A percentile compares a stretch with the other conserved stretches of the same genome.
Evolutionary conservation across 2,797 vertebrate genomes (phyloP).

Genomic region (Dicrostonyx torquatus): DNA sequence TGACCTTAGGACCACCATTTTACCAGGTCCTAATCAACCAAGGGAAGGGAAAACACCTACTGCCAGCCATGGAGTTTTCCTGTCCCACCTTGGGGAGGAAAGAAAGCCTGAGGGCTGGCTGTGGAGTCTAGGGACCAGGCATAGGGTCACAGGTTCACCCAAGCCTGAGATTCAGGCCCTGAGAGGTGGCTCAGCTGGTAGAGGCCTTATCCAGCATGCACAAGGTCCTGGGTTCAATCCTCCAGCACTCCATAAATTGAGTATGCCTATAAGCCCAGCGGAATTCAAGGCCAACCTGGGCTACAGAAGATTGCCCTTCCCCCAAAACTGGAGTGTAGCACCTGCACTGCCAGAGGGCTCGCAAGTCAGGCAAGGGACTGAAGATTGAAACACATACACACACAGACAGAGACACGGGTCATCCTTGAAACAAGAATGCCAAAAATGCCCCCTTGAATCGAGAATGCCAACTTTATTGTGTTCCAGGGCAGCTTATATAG

Average conservation of each 20-base stretch:
- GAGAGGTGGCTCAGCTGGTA: neutral
- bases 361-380: too few species aligned
- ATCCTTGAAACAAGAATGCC: too few species aligned
- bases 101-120: neutral
- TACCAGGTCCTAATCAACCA: neutral
- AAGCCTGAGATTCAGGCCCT: neutral
- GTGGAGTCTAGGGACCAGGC: neutral
- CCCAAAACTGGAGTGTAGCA: neutral
- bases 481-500: too few species aligned
- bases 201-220: neutral
- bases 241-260: neutral
- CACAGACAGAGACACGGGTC: too few species aligned
- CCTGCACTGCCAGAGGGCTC: rapidly evolving
- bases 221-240: neutral
- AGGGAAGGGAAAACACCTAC: neutral
- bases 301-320: neutral
- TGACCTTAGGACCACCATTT: neutral
- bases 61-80: neutral
- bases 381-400: too few species aligned
- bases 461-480: too few species aligned
- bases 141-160: neutral
- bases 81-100: neutral
- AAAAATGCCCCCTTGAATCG: too few species aligned
- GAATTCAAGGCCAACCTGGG: neutral
- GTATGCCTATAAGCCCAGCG: neutral